Percentiles rank a stretch among this genome's conserved stretches.
Conservation (phyloP, 1,140 invertebrate genomes). For the Pantala flavescens region DNA sequence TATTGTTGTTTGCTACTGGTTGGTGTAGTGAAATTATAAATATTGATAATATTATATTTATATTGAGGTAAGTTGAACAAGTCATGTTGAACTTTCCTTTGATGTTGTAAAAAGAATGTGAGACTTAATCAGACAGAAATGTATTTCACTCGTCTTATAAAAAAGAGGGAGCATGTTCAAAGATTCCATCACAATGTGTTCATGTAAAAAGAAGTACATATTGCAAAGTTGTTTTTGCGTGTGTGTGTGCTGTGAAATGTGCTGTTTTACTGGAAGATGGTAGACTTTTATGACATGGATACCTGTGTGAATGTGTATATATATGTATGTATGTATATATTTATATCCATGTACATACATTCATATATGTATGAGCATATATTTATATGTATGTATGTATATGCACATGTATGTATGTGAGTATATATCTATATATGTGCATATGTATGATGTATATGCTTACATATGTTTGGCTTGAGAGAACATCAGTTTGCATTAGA, state of each 20-base stretch:
- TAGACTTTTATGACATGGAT: neutral
- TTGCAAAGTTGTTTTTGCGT: constrained; percentile 2
- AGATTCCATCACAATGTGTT: constrained; percentile 9
- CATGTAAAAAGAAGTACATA: constrained; percentile 10
- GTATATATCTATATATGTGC: neutral
- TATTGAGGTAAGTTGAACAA: neutral
- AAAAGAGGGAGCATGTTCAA: neutral
- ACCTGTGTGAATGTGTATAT: neutral
- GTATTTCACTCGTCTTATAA: neutral
- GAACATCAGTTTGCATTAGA: no score
- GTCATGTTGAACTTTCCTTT: neutral
- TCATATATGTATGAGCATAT: neutral
- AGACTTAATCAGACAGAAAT: constrained; percentile 1
- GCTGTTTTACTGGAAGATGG: neutral
- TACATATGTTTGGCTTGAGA: no score
- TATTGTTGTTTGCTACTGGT: constrained; percentile 9
- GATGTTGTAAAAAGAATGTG: neutral
- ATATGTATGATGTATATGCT: constrained; percentile 6
- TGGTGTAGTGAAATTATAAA: constrained; percentile 8
- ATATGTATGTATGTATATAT: constrained; percentile 11
- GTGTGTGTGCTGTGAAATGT: neutral
- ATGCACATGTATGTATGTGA: constrained; percentile 8
- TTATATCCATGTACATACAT: neutral
- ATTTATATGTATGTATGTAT: constrained; percentile 6
- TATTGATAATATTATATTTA: constrained; percentile 11